Evolutionary conservation across 2,797 vertebrate species (phyloP).

Genomic region (Galaxias olidus): DNA sequence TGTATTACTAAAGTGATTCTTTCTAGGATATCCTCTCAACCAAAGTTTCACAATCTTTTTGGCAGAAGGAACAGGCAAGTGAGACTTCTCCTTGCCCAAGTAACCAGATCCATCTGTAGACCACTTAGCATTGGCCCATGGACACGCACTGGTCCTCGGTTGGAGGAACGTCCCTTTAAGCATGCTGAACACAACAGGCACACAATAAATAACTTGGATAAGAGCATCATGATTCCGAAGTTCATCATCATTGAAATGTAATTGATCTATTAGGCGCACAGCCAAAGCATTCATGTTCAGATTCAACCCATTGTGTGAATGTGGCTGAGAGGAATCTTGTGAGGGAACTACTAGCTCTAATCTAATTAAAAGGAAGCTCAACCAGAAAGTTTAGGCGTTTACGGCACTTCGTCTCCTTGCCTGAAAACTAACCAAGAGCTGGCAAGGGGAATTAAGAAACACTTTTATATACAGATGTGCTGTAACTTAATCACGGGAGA

Average conservation of each 20-base stretch:
- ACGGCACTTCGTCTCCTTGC: constrained; percentile 16
- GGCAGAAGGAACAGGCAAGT: no score
- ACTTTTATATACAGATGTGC: constrained; percentile 8
- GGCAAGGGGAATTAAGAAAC: constrained; percentile 1
- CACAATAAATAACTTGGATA: constrained; percentile 35
- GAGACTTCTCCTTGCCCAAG: no score
- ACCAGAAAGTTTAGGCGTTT: constrained; percentile 29
- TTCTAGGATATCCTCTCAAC: constrained; percentile 2
- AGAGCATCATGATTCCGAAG: constrained; percentile 12
- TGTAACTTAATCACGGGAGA: neutral
- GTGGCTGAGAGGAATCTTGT: constrained; percentile 19
- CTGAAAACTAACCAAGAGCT: constrained; percentile 9
- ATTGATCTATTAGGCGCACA: constrained; percentile 12
- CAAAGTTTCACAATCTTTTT: no score
- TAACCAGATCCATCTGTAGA: no score
- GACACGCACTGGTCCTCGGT: no score
- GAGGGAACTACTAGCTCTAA: constrained; percentile 21
- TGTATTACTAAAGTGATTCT: constrained; percentile 14
- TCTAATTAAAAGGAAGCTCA: constrained; percentile 25
- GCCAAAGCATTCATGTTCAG: constrained; percentile 17
- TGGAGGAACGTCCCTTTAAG: no score
- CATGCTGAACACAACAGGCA: constrained; percentile 5
- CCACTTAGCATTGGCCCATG: no score
- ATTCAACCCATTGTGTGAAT: constrained; percentile 18
- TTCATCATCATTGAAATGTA: neutral